Evolutionary conservation across 1,140 invertebrate species (phyloP).

Genomic region (Macrobrachium rosenbergii): DNA sequence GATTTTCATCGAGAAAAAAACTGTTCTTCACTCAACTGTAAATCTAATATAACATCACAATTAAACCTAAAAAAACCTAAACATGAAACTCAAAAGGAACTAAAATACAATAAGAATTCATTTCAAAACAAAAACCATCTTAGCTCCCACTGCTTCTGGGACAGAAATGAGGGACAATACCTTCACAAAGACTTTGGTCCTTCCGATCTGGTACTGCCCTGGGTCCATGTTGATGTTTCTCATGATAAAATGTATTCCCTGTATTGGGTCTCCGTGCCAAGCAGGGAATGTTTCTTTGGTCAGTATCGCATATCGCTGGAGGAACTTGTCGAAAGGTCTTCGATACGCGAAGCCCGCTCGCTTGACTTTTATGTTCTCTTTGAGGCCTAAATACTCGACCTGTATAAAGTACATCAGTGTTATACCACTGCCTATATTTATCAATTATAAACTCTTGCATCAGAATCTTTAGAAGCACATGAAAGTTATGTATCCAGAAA

Average conservation of each 20-base stretch:
- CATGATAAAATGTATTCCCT: conserved; percentile 78
- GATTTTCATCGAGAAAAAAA: too few species aligned
- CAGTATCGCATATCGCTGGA: conserved; percentile 79
- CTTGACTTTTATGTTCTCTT: conserved; percentile 79
- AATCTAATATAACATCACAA: too few species aligned
- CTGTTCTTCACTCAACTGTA: too few species aligned
- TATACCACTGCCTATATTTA: not conserved
- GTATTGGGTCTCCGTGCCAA: conserved; percentile 75
- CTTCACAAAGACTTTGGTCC: conserved; percentile 83
- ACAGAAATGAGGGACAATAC: conserved; percentile 72
- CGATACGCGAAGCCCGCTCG: conserved; percentile 80
- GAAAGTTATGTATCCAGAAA: too few species aligned
- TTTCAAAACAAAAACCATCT: too few species aligned
- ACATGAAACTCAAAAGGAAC: not conserved
- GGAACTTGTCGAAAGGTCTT: conserved; percentile 77
- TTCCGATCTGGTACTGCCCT: conserved; percentile 81
- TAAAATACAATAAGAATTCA: too few species aligned
- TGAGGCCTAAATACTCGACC: conserved; percentile 78
- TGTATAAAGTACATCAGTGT: conserved; percentile 67
- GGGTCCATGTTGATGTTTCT: conserved; percentile 76
- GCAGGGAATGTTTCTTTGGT: conserved; percentile 80
- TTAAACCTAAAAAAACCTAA: not conserved
- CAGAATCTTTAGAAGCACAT: too few species aligned
- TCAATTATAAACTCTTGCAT: not conserved
- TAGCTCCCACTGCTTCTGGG: too few species aligned